Base-by-base conservation (phyloP, 2,888 invertebrate species). In the Epistrophella euchroma region DNA sequence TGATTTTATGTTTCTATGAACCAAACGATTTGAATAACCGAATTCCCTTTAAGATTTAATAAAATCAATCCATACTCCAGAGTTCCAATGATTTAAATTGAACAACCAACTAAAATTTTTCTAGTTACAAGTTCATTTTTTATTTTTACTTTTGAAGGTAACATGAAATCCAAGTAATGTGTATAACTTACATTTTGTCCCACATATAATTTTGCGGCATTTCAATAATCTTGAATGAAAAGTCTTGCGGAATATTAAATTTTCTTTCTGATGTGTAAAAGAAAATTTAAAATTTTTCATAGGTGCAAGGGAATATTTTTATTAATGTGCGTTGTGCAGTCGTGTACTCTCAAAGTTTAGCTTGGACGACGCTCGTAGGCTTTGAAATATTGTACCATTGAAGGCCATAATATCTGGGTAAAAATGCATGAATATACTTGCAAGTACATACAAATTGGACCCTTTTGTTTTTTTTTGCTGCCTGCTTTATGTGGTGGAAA, bases 191-290 rank as follows among this genome's bases (percentile, higher is more conserved):
- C 4, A 37, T 22, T 15, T 37, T 47, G 4, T 35, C 4, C 17
- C 28, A 28, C 50, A 43, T 58, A 32, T 55, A 77, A 64, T 73
- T 82, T 82, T 52, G 62, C 86, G 86, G 86, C 82, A 74, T 86
- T 82, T 81, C 37, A 25, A 71, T 62, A 82, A 71, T 86, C 45
- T 74, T 86, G 77, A 86, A 86, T 86, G 81, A 86, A 86, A 86
- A 82, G 47, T 78, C 19, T 71, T 22, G 45, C 4, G n/a, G 40
- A 62, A 52, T 68, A 3, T 17, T 32, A 45, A 72, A 66, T 60
- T 45, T 13, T 19, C 40, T 5, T 55, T 28, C 28, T 0, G 11
- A 25, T 15, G 22, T 37, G 37, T 22, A 62, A 56, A 56, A 45
- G 40, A 64, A 78, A 70, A 73, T 55, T 47, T 15, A 47, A 6